Evolutionary conservation across 2,888 invertebrate species (phyloP).

Genomic region (Stramonita haemastoma): DNA sequence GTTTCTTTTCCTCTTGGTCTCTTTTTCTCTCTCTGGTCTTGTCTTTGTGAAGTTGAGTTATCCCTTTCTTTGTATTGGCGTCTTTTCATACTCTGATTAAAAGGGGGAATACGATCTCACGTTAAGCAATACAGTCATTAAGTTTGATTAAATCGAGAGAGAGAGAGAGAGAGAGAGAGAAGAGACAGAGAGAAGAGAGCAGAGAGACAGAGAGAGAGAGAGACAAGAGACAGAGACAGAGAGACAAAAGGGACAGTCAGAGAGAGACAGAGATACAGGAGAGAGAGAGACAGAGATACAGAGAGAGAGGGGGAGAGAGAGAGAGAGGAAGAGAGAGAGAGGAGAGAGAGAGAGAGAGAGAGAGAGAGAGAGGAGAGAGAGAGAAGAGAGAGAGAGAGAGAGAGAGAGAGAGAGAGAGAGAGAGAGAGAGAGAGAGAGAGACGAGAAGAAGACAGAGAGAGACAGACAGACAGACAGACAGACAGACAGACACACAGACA

Average conservation of each 20-base stretch:
- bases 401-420: neutral
- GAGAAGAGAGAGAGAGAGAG: neutral
- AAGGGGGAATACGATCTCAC: slow-evolving; percentile 8
- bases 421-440: no score
- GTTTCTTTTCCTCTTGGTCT: no score
- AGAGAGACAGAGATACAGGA: neutral
- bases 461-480: neutral
- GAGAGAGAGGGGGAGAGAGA: no score
- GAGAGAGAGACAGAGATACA: neutral
- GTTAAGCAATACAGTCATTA: slow-evolving; percentile 30
- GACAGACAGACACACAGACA: no score
- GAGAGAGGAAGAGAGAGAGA: neutral
- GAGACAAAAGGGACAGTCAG: neutral
- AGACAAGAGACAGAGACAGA: neutral
- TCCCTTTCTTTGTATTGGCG: slow-evolving; percentile 11
- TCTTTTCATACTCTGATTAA: slow-evolving; percentile 26
- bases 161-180: neutral
- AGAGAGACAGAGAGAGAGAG: neutral
- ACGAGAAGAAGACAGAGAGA: neutral
- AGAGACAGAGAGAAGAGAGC: neutral
- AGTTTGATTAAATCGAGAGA: slow-evolving; percentile 25
- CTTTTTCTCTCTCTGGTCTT: neutral
- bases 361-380: neutral
- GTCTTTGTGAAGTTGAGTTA: neutral
- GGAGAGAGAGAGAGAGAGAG: neutral